These are phyloP conservation scores for Ips typographus DNA, from an alignment of 1,140 invertebrate genomes.

Conservation along the genomic window DNA sequence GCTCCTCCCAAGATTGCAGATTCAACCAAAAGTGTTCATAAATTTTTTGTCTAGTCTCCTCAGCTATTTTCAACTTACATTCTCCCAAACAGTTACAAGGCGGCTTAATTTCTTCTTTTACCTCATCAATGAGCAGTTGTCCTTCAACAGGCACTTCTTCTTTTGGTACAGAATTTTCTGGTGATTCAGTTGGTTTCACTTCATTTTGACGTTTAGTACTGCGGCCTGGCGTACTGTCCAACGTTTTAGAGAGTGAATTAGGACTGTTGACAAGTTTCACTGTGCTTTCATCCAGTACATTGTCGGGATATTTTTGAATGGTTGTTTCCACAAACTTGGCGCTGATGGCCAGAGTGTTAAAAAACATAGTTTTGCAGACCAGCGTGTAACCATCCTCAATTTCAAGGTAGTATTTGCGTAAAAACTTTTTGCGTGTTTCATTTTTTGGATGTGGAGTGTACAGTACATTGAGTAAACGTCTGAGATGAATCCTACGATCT, in stretches of 20 bases:
- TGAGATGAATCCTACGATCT: constrained; percentile 15
- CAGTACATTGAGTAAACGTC: constrained; percentile 21
- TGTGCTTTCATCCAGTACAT: constrained; percentile 25
- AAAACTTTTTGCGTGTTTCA: constrained; percentile 24
- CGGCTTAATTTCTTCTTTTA: constrained; percentile 18
- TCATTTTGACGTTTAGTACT: neutral
- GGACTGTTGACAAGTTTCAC: constrained; percentile 22
- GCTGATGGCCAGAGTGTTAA: constrained; percentile 28
- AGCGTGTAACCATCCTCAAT: constrained; percentile 21
- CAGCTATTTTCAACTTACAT: constrained; percentile 14
- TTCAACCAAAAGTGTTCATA: constrained; percentile 29
- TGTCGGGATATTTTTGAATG: constrained; percentile 24
- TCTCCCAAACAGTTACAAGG: constrained; percentile 17
- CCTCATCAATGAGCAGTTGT: constrained; percentile 4
- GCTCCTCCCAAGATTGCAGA: constrained; percentile 21
- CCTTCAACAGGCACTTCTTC: constrained; percentile 18
- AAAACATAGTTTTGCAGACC: constrained; percentile 31
- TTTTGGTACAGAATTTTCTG: neutral
- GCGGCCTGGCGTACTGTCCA: neutral
- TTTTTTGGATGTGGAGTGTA: constrained; percentile 22
- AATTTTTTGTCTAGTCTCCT: constrained; percentile 22
- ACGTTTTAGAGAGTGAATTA: constrained; percentile 3
- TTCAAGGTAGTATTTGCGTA: constrained; percentile 29
- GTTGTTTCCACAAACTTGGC: constrained; percentile 29
- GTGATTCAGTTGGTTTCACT: neutral